A percentile compares a stretch with the other conserved stretches of the same genome.
Conservation (phyloP, 2,113 vertebrate species). For the Regulus satrapa region DNA sequence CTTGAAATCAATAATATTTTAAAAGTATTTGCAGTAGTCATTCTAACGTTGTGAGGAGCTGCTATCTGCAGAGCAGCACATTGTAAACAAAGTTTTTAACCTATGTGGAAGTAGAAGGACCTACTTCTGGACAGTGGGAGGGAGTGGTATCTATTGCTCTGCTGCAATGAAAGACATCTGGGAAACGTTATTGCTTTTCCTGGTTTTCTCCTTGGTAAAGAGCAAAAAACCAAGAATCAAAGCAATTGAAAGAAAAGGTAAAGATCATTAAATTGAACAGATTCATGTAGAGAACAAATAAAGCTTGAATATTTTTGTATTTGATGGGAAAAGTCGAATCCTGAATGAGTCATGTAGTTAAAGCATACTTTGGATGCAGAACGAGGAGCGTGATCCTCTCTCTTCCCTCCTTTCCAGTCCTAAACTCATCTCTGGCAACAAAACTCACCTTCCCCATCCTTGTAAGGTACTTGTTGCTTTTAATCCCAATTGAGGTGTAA, state of each 20-base stretch:
- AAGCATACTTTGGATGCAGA: background rate
- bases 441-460: background rate
- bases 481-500: background rate
- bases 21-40: background rate
- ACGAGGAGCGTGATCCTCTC: background rate
- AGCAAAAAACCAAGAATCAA: background rate
- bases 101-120: background rate
- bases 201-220: background rate
- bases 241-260: background rate
- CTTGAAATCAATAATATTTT: background rate
- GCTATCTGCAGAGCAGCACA: background rate
- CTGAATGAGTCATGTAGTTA: fast-evolving
- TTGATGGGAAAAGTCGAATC: background rate
- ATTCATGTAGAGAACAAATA: background rate
- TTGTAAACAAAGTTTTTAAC: background rate
- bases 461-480: background rate
- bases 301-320: background rate
- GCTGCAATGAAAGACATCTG: background rate
- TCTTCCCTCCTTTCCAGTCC: background rate
- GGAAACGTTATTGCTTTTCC: background rate
- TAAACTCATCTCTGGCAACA: background rate
- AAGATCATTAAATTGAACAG: background rate
- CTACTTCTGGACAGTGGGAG: background rate
- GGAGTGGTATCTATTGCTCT: background rate
- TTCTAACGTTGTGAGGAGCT: background rate